Conservation (phyloP, 2,888 invertebrate species). For the Allacma fusca region DNA sequence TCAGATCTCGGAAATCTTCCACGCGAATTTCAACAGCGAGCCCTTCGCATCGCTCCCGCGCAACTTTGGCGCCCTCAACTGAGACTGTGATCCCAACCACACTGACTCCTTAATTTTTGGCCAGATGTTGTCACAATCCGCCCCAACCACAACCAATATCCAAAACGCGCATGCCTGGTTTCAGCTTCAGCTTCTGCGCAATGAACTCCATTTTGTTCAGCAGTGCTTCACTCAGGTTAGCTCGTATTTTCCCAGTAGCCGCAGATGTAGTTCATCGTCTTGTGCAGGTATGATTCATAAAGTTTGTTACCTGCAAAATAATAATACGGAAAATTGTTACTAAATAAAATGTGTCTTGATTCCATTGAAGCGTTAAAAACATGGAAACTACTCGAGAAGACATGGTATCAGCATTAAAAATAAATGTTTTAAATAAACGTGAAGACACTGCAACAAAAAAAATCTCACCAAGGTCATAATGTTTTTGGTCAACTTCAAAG, state of each 20-base stretch:
- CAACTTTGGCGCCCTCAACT: too few relatives aligned
- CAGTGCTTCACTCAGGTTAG: conserved; percentile 42
- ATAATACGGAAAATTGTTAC: not conserved
- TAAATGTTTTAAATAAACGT: not conserved
- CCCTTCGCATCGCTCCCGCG: conserved; percentile 42
- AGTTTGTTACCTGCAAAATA: not conserved
- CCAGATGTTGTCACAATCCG: conserved; percentile 56
- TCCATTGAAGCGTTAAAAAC: too few relatives aligned
- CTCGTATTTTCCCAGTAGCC: too few relatives aligned
- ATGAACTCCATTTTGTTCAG: conserved; percentile 50
- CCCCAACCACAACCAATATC: conserved; percentile 58
- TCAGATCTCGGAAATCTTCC: conserved; percentile 10
- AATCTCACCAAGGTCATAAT: not conserved
- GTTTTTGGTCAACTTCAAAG: conserved; percentile 7
- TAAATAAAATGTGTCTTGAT: not conserved
- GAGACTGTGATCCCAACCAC: conserved; percentile 57
- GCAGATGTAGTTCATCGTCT: too few relatives aligned
- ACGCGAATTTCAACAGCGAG: conserved; percentile 25
- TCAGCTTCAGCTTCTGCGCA: conserved; percentile 48
- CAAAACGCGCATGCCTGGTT: conserved; percentile 51
- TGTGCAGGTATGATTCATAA: too few relatives aligned
- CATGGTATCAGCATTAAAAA: not conserved
- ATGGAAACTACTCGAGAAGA: too few relatives aligned
- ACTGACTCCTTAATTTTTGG: conserved; percentile 53
- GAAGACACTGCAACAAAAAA: not conserved